Base-by-base conservation (phyloP, 2,797 vertebrate species). In the Cheracebus regulus region DNA sequence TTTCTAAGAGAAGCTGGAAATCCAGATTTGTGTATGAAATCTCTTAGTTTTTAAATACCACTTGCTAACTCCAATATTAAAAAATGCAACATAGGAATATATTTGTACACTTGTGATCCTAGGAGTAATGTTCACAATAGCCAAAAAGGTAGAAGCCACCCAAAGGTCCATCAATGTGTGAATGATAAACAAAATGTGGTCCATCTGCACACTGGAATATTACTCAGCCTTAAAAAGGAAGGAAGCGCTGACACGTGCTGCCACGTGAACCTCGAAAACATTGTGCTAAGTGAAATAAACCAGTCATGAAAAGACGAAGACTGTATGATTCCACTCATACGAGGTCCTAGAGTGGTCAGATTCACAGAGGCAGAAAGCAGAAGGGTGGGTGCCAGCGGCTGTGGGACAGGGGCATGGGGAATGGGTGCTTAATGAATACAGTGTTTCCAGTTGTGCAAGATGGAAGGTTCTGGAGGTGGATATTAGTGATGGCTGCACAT, bases 181-280 rank as follows among this genome's bases (percentile, higher is more conserved):
- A 52, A 15, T 5, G 52, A 15, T 10, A 17, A 26, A 44, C 19
- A 12, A 39, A 33, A 50, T 9, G 7, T 67, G 30, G 13, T 39
- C 1, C 5, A 5, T 2, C 28, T 81, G 8, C 0, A 39, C 1
- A 0, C 0, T 0, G 19, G 28, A 64, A 36, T 4, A 33, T 24
- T 9, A 57, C 1, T 52, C 55, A 67, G 83, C 57, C 33, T 52
- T 30, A 15, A 33, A 76, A 41, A 81, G 46, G 70, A 78, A 33
- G 30, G 48, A 22, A 1, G 5, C 7, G n/a, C 79, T 22, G 33
- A 72, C 20, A 50, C 17, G 0, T 0, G 14, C 58, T 39, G 41
- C 80, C 24, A 8, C 30, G 14, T 4, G 70, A 44, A 17, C 73
- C 70, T 26, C 19, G 14, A 30, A 41, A 28, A 7, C 8, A 0